Percentiles rank a stretch among this genome's conserved stretches.
These are phyloP conservation scores for Macrotrachela quadricornifera DNA, from an alignment of 1,140 invertebrate species.

Conservation along the genomic window DNA sequence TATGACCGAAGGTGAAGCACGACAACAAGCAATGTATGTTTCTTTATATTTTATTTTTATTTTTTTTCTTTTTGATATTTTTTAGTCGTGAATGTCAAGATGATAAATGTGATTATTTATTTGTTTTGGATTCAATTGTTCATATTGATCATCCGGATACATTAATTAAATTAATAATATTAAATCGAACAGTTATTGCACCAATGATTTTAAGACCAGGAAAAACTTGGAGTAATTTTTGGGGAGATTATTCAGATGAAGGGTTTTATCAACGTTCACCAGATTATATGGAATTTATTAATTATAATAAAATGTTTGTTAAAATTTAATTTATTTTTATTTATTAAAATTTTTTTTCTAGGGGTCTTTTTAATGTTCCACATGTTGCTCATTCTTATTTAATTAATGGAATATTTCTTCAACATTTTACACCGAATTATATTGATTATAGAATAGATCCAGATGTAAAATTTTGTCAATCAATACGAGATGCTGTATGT, in stretches of 20 bases:
- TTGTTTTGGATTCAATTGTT: slow-evolving; percentile 59
- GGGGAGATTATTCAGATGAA: slow-evolving; percentile 68
- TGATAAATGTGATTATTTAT: slow-evolving; percentile 50
- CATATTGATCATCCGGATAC: slow-evolving; percentile 57
- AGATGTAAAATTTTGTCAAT: slow-evolving; percentile 71
- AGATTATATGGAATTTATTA: slow-evolving; percentile 88
- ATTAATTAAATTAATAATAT: slow-evolving; percentile 52
- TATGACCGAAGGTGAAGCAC: slow-evolving; percentile 48
- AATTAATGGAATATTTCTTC: slow-evolving; percentile 48
- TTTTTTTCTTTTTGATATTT: slow-evolving; percentile 16
- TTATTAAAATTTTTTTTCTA: slow-evolving; percentile 31
- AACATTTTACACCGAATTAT: slow-evolving; percentile 16
- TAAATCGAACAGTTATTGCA: slow-evolving; percentile 57
- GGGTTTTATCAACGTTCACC: slow-evolving; percentile 78
- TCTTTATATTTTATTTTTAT: background rate
- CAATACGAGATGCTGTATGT: slow-evolving; percentile 43
- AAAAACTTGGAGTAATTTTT: slow-evolving; percentile 92
- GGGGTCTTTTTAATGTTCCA: slow-evolving; percentile 91
- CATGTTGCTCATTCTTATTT: slow-evolving; percentile 59
- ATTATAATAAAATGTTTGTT: slow-evolving; percentile 46
- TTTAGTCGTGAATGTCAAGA: slow-evolving; percentile 49
- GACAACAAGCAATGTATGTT: slow-evolving; percentile 62
- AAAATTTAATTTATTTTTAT: background rate
- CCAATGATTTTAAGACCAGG: slow-evolving; percentile 54
- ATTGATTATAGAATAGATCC: slow-evolving; percentile 38